Evolutionary conservation across 2,888 invertebrate genomes (phyloP).

Genomic region (Nematopogon swammerdamellus): DNA sequence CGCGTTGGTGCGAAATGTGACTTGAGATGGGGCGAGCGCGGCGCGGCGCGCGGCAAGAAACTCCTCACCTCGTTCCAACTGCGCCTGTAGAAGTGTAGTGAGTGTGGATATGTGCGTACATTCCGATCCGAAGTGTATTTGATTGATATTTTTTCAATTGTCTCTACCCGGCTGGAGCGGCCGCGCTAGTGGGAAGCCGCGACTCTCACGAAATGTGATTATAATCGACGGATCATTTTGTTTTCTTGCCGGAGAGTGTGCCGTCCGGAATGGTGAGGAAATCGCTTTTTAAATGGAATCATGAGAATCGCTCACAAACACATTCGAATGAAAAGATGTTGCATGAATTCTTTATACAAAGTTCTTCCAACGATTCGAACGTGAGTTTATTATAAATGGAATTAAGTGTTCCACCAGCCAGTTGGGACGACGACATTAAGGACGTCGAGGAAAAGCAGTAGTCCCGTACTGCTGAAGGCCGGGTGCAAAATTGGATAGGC

Average conservation of each 20-base stretch:
- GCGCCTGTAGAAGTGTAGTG: background rate
- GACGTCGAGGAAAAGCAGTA: too few relatives aligned
- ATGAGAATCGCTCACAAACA: too few relatives aligned
- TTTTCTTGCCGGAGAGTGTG: background rate
- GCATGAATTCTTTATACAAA: too few relatives aligned
- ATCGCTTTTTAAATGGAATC: background rate
- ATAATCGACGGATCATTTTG: background rate
- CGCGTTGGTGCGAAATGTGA: too few relatives aligned
- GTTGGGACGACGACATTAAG: too few relatives aligned
- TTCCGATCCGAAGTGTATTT: background rate
- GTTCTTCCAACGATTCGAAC: too few relatives aligned
- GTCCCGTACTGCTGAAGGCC: too few relatives aligned
- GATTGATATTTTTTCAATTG: background rate
- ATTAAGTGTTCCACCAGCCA: too few relatives aligned
- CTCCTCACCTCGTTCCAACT: background rate
- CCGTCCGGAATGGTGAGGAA: background rate
- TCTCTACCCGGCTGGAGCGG: background rate
- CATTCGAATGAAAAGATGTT: too few relatives aligned
- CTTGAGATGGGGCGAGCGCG: background rate
- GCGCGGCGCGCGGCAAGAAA: background rate
- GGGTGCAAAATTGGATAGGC: too few relatives aligned
- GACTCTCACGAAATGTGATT: background rate
- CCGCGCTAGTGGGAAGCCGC: background rate
- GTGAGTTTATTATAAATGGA: too few relatives aligned
- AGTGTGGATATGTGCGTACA: background rate